These are phyloP conservation scores for Chloebia gouldiae DNA, from an alignment of 2,113 vertebrate genomes.

Conservation along the genomic window DNA sequence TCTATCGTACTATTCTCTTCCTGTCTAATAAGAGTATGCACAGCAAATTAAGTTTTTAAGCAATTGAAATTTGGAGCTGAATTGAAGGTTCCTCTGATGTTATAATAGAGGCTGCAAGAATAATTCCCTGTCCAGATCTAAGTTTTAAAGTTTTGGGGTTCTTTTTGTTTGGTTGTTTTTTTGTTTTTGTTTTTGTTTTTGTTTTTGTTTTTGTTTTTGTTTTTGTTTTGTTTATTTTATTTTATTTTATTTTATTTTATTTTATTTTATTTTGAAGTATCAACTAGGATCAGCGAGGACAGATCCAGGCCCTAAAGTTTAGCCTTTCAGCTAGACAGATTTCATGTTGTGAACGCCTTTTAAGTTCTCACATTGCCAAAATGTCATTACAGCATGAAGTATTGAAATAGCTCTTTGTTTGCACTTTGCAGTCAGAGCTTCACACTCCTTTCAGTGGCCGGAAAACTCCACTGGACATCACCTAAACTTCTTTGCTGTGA, in stretches of 20 bases:
- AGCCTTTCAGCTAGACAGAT: not conserved
- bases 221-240: not conserved
- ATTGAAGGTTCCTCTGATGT: not conserved
- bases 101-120: not conserved
- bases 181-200: not conserved
- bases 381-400: not conserved
- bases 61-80: not conserved
- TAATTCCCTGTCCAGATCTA: not conserved
- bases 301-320: not conserved
- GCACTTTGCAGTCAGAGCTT: not conserved
- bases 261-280: not conserved
- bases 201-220: not conserved
- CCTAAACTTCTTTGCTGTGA: not conserved
- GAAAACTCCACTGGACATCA: not conserved
- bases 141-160: not conserved
- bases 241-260: not conserved
- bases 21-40: not conserved
- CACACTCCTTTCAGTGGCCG: not conserved
- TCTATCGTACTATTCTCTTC: not conserved
- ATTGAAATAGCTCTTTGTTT: not conserved
- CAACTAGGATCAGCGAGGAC: not conserved
- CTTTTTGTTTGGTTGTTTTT: no score
- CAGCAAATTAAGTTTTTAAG: not conserved
- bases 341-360: not conserved
- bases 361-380: not conserved